Conservation (phyloP, 2,113 vertebrate genomes). For the Sinocyclocheilus maitianheensis region DNA sequence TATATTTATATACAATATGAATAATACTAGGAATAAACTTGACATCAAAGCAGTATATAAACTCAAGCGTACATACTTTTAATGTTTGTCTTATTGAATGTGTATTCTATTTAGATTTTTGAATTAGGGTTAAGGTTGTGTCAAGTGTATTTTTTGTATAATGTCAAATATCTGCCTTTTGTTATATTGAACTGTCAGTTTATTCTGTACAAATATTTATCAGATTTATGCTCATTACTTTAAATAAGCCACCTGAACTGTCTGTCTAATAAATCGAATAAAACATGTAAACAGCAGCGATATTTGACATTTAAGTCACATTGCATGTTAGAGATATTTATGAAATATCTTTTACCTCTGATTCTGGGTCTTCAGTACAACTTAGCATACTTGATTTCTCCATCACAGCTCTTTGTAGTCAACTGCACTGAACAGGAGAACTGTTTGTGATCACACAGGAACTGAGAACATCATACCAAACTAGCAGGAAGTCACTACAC, state of each 20-base stretch:
- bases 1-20: neutral
- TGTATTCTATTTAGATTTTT: neutral
- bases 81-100: neutral
- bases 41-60: neutral
- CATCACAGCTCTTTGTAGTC: neutral
- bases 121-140: neutral
- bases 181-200: neutral
- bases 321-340: neutral
- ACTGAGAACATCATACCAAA: constrained; percentile 42
- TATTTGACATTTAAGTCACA: neutral
- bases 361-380: neutral
- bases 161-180: neutral
- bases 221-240: neutral
- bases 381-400: neutral
- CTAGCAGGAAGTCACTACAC: constrained; percentile 45
- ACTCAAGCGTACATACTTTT: neutral
- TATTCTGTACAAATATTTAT: neutral
- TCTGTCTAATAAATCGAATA: neutral
- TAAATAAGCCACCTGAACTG: neutral
- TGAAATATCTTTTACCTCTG: constrained; percentile 33
- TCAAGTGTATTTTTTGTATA: no score
- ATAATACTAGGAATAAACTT: neutral
- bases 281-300: neutral
- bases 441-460: constrained; percentile 44
- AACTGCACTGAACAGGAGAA: neutral